Conservation (phyloP, 2,888 invertebrate genomes). For the Eurytoma adleriae region DNA sequence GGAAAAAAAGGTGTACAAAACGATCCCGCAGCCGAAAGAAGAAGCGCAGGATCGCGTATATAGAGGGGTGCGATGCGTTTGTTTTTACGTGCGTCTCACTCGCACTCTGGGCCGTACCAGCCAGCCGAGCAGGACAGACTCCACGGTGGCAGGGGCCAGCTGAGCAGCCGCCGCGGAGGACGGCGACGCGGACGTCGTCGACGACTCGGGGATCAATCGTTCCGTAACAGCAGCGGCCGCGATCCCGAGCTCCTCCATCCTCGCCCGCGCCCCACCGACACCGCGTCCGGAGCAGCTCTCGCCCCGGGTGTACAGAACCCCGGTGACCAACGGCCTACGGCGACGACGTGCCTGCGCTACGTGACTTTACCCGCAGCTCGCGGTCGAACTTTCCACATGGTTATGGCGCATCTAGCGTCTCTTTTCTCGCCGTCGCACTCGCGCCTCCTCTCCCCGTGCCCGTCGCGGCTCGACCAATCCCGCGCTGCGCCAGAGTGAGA, state of each 20-base stretch:
- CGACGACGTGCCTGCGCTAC: slow-evolving; percentile 24
- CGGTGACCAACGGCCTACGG: background rate
- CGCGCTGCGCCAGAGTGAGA: too few species aligned
- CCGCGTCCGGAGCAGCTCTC: background rate
- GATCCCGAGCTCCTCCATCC: slow-evolving; percentile 23
- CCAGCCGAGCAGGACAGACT: slow-evolving; percentile 4
- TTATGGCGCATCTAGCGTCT: slow-evolving; percentile 42
- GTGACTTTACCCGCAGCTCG: background rate
- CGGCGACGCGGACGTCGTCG: slow-evolving; percentile 31
- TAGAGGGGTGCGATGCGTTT: slow-evolving; percentile 34
- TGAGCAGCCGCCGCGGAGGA: slow-evolving; percentile 1
- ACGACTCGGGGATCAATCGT: slow-evolving; percentile 22
- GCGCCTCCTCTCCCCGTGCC: background rate
- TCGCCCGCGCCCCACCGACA: background rate
- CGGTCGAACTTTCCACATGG: slow-evolving; percentile 34
- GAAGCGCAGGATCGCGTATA: background rate
- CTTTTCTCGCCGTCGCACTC: slow-evolving; percentile 25
- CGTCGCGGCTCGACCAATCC: too few species aligned
- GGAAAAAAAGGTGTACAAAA: too few species aligned
- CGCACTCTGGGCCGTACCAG: slow-evolving; percentile 42
- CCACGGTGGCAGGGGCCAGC: slow-evolving; percentile 1
- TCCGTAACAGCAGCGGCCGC: slow-evolving; percentile 16
- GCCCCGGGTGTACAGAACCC: too few species aligned
- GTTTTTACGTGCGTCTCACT: slow-evolving; percentile 51
- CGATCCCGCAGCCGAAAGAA: too few species aligned